Percentiles rank a stretch among this genome's conserved stretches.
phyloP scores from a whole-genome alignment of 2,888 invertebrate species.

The Tachystola acroxantha region DNA sequence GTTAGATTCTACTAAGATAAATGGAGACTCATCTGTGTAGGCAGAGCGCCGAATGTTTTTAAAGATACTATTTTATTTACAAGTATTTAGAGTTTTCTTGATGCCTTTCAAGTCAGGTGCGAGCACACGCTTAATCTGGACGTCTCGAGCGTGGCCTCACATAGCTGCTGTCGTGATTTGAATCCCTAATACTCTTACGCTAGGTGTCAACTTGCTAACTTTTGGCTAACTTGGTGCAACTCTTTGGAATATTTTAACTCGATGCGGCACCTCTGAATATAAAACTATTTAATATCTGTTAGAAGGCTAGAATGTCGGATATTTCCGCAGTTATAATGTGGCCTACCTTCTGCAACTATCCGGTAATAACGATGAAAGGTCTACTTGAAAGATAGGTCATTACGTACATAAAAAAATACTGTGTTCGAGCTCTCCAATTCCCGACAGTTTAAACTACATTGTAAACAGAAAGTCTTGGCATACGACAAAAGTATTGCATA shows the following conservation, averaged over 20 bases:
- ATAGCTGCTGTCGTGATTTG: constrained; percentile 1
- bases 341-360: no score
- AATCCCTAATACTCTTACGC: constrained; percentile 1
- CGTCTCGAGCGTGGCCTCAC: neutral
- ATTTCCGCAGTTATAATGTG: no score
- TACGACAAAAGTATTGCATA: no score
- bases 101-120: constrained; percentile 6
- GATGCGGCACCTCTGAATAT: neutral
- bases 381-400: no score
- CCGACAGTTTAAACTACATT: neutral
- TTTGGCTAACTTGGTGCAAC: neutral
- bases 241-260: neutral
- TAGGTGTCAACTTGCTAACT: constrained; percentile 5
- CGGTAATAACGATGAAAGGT: no score
- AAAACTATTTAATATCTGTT: neutral
- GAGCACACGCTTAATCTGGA: constrained; percentile 8
- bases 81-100: no score
- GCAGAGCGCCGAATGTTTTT: no score
- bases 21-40: no score
- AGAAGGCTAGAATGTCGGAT: no score
- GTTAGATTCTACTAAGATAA: no score
- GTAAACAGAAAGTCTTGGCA: neutral
- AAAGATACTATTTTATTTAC: no score
- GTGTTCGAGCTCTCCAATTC: neutral
- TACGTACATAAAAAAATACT: neutral